Evolutionary conservation across 2,888 invertebrate genomes (phyloP).

Genomic region (Abrostola triplasia): DNA sequence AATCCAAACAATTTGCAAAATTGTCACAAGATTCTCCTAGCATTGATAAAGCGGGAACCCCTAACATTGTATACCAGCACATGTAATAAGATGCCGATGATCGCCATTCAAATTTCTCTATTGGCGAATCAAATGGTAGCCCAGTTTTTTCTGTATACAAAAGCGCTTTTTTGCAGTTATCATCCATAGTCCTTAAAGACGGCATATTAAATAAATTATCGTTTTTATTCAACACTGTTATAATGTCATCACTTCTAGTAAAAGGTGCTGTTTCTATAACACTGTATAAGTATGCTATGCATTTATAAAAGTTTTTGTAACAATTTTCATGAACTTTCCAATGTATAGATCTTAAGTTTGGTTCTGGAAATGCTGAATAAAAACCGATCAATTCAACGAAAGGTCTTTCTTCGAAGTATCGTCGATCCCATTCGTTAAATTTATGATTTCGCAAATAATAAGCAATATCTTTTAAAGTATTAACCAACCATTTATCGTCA

Average conservation of each 20-base stretch:
- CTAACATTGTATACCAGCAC: constrained; percentile 90
- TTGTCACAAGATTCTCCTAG: constrained; percentile 89
- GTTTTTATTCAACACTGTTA: constrained; percentile 79
- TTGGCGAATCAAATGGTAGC: constrained; percentile 87
- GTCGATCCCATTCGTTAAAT: constrained; percentile 90
- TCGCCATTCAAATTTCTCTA: constrained; percentile 90
- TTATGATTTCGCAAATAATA: constrained; percentile 90
- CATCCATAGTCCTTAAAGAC: constrained; percentile 61
- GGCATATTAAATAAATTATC: constrained; percentile 23
- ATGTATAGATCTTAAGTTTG: constrained; percentile 87
- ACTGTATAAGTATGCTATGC: constrained; percentile 87
- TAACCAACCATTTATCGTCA: constrained; percentile 75
- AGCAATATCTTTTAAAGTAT: constrained; percentile 87
- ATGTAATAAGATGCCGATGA: constrained; percentile 90
- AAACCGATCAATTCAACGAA: constrained; percentile 57
- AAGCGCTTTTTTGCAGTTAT: constrained; percentile 82
- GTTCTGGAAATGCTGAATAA: constrained; percentile 85
- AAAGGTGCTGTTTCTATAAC: constrained; percentile 76
- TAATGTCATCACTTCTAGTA: constrained; percentile 85
- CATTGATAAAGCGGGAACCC: constrained; percentile 81
- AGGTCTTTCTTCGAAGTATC: constrained; percentile 74
- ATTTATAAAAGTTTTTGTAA: constrained; percentile 84
- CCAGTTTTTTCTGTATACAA: constrained; percentile 78
- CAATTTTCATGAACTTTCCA: constrained; percentile 90
- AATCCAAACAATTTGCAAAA: constrained; percentile 88